Evolutionary conservation across 2,113 vertebrate species (phyloP).

Genomic region (Aplodontia rufa): DNA sequence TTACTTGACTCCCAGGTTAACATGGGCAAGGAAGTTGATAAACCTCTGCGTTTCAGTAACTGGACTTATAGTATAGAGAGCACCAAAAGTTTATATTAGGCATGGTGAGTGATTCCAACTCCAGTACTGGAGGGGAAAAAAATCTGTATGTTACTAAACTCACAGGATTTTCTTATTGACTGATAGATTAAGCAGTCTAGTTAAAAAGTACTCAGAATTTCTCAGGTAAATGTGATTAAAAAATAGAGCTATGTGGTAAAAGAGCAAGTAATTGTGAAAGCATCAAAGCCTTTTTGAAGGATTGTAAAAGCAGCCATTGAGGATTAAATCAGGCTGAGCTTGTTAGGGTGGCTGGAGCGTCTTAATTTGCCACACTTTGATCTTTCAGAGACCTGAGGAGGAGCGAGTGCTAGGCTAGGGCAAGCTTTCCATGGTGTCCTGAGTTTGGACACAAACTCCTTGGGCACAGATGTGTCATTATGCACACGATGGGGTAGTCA

Average conservation of each 20-base stretch:
- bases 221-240: neutral
- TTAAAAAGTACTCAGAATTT: neutral
- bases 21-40: neutral
- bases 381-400: conserved; percentile 1
- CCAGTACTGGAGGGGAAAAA: neutral
- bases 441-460: neutral
- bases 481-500: neutral
- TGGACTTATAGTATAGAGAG: neutral
- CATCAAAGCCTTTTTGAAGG: neutral
- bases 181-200: neutral
- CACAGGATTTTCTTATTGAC: neutral
- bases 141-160: neutral
- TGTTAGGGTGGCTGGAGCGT: neutral
- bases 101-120: neutral
- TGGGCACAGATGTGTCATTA: neutral
- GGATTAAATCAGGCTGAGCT: neutral
- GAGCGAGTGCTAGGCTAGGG: neutral
- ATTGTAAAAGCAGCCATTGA: neutral
- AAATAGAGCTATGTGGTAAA: neutral
- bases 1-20: neutral
- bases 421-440: neutral
- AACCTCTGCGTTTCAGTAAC: neutral
- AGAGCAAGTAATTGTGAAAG: neutral
- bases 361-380: neutral
- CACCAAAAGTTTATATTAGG: neutral